phyloP scores from a whole-genome alignment of 2,888 invertebrate species.

The Ceraclea dissimilis region DNA sequence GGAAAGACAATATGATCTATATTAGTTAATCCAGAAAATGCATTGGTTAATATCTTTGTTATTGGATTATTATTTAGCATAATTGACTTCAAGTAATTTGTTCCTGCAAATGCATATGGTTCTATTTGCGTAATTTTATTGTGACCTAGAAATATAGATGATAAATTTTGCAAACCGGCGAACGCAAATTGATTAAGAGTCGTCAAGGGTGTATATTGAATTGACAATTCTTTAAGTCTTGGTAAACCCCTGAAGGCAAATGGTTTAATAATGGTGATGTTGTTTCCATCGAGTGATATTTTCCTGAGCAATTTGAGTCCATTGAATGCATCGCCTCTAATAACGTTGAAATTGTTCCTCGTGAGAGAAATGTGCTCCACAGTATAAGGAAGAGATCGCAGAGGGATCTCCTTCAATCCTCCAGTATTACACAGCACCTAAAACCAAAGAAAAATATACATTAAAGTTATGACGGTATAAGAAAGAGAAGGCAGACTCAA shows the following conservation, averaged over 20 bases:
- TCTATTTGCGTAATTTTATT: constrained; percentile 64
- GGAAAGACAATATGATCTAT: constrained; percentile 79
- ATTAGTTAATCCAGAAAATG: constrained; percentile 77
- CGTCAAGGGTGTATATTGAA: constrained; percentile 78
- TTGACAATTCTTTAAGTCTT: constrained; percentile 69
- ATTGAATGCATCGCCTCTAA: constrained; percentile 75
- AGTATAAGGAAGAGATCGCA: constrained; percentile 62
- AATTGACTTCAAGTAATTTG: constrained; percentile 74
- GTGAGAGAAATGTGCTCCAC: constrained; percentile 81
- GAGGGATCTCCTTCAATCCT: constrained; percentile 70
- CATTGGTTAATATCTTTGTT: constrained; percentile 69
- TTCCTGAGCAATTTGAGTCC: constrained; percentile 74
- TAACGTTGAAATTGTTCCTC: constrained; percentile 74
- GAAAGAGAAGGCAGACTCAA: too few relatives aligned
- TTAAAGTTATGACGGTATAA: too few relatives aligned
- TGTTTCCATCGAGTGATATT: constrained; percentile 80
- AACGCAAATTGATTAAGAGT: constrained; percentile 79
- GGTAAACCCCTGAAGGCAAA: constrained; percentile 81
- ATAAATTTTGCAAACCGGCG: constrained; percentile 74
- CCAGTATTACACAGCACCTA: constrained; percentile 88
- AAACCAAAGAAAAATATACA: constrained; percentile 15
- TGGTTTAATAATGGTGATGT: constrained; percentile 73
- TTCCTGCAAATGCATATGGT: constrained; percentile 79
- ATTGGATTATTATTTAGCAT: constrained; percentile 80
- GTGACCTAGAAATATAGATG: constrained; percentile 60